Base-by-base conservation (phyloP, 2,113 vertebrate species). In the Hypocryptadius cinnamomeus region DNA sequence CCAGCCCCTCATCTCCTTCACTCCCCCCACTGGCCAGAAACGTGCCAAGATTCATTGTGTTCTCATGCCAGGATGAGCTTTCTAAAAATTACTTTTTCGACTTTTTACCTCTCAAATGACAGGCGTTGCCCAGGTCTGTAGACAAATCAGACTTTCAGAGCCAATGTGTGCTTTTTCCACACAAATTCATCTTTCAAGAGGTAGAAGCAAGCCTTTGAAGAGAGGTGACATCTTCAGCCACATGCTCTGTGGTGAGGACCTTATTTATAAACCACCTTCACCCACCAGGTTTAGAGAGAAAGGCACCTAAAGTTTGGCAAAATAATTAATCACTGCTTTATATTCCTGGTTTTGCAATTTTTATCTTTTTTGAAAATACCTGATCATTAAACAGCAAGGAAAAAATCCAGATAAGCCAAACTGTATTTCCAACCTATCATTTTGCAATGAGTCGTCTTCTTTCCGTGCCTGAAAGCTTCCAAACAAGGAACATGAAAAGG, bases 181-280 rank as follows among this genome's bases (percentile, higher is more conserved):
- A 20, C 5, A 21, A 15, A 18, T 27, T 57, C 3, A 4, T 14
- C 28, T 45, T 15, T 50, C 6, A 6, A 12, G 47, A 78, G 40
- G 23, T 3, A 42, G 68, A 51, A 79, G 33, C 2, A 37, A 91
- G 40, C 9, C 13, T 6, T 3, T 31, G 64, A 57, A 40, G n/a
- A 39, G 35, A 77, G 21, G 13, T 57, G 60, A 7, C 17, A 15
- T 40, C 39, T 66, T 19, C 31, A 78, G 21, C 12, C 72, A 25
- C 3, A 4, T 0, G 0, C 25, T 53, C 20, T 13, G 9, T 16
- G 14, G 4, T 3, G 3, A 14, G 6, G 3, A 33, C 8, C 2
- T 27, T 6, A 31, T 8, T 66, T 48, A 71, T 7, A 63, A 85
- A 79, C 14, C 10, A 25, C 28, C 20, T 35, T 54, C 28, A 50